Evolutionary conservation across 2,888 invertebrate species (phyloP), one percentile per base, ranked within the genome.

Genomic region (Acanthacorydalis orientalis): DNA sequence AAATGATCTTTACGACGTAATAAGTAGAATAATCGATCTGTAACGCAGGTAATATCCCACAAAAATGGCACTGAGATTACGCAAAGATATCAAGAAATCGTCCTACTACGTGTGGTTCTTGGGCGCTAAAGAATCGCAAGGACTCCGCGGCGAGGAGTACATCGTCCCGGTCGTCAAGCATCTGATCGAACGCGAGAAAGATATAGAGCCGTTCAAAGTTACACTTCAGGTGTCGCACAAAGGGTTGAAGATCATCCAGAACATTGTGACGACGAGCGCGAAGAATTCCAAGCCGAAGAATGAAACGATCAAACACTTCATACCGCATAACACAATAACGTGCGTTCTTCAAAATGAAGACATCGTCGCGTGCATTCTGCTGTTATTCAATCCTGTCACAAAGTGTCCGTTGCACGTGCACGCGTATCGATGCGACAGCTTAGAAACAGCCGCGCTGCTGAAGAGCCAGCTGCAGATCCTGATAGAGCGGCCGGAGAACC

Each of bases 321-420:
- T 93, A 53, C 91, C 92, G 1, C 89, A 90, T 63, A 86, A 90
- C 67, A 89, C 90, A 61, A 85, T 93, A 62, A 88, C 93, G 42
- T 90, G 86, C 62, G 88, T 88, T 14, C 82, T 85, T 57, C 89
- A 90, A 55, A 83, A 87, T 50, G 88, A 87, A 48, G 96, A 97
- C 61, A 81, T 95, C 39, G 93, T 96, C 41, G 90, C 92, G 1
- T 90, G 90, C 57, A 91, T 96, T 48, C 75, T 95, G 53, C 72
- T 96, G 43, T 77, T 96, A 1, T 92, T 89, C 63, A 96, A 96
- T 69, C 93, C 95, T 0, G 81, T 89, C 48, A 93, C 93, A 8
- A 85, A 88, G 55, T 90, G 91, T 62, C 93, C 93, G 0, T 81
- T 96, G 31, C 95, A 96, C 62, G 91, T 93, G 2, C 96, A 97